Percentiles rank a stretch among this genome's conserved stretches.
Conservation (phyloP, 1,140 invertebrate genomes). For the Elymnias hypermnestra region DNA sequence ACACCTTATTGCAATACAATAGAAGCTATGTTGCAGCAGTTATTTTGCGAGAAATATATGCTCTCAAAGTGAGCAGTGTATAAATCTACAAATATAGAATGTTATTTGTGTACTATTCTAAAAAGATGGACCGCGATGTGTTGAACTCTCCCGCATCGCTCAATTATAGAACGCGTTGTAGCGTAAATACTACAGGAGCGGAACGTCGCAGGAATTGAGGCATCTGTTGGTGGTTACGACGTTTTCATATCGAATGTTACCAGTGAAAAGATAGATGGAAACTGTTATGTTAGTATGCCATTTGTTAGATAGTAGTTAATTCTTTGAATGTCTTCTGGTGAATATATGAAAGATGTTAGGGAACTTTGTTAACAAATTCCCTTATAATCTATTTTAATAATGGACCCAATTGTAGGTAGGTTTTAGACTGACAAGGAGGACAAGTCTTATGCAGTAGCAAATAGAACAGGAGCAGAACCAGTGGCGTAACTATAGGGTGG, state of each 20-base stretch:
- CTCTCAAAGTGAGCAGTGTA: conserved; percentile 56
- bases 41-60: conserved; percentile 29
- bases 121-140: conserved; percentile 74
- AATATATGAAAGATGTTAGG: conserved; percentile 7
- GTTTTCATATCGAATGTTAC: conserved; percentile 18
- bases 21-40: conserved; percentile 32
- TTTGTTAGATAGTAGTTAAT: conserved; percentile 35
- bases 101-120: conserved; percentile 76
- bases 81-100: conserved; percentile 75
- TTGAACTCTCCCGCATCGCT: conserved; percentile 74
- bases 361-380: neutral
- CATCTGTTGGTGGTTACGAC: conserved; percentile 29
- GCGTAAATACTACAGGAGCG: conserved; percentile 41
- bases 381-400: neutral
- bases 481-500: too few relatives aligned
- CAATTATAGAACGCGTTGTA: conserved; percentile 71
- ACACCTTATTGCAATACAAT: conserved; percentile 19
- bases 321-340: conserved; percentile 4
- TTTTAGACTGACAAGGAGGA: too few relatives aligned
- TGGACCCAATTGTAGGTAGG: too few relatives aligned
- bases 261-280: conserved; percentile 15
- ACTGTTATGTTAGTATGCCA: conserved; percentile 31
- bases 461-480: too few relatives aligned
- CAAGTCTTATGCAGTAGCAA: too few relatives aligned
- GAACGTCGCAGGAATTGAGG: conserved; percentile 20